Base-by-base conservation (phyloP, 2,113 vertebrate species). In the Hucho hucho region DNA sequence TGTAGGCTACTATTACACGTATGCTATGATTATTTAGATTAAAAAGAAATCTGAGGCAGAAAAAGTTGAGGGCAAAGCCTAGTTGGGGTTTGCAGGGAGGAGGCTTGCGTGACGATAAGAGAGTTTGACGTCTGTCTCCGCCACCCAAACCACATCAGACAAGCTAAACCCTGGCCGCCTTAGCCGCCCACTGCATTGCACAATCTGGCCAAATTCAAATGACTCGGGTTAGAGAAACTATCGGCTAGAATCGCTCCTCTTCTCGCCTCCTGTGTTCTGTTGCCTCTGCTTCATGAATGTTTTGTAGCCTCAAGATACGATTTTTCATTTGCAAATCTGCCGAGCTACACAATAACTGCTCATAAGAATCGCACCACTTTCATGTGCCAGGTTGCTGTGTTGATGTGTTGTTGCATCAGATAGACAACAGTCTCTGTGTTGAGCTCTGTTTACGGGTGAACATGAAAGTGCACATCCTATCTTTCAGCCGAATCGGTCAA, bases 331-430 rank as follows among this genome's bases (percentile, higher is more conserved):
- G 72, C 83, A 87, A 75, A 73, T 84, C 82, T 58, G 47, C 49
- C 64, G 25, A 76, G 64, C 14, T 69, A 59, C 69, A 73, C 59
- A 81, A 32, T 70, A 71, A 67, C 32, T 80, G 59, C 79, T 75
- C 69, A 81, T 81, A 69, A 29, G 61, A 79, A 46, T 24, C 0
- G 1, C 24, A 58, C 14, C 53, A 56, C 87, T 89, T 89, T 90
- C 72, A 87, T 79, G 81, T 83, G 43, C 64, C 87, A 88, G 76
- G 84, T 88, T 90, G 79, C 87, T 65, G 43, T 29, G 63, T 90
- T 90, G 81, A 84, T 63, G 43, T 29, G 58, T 32, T 70, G 78
- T 91, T 91, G 73, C 88, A 70, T 91, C 88, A 91, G 66, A 84
- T 83, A 78, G 75, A 84, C 78, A 73, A 73, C 81, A 78, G 59